Evolutionary conservation across 1,140 invertebrate genomes (phyloP), one percentile per base, ranked within the genome.

Genomic region (Caenorhabditis latens): DNA sequence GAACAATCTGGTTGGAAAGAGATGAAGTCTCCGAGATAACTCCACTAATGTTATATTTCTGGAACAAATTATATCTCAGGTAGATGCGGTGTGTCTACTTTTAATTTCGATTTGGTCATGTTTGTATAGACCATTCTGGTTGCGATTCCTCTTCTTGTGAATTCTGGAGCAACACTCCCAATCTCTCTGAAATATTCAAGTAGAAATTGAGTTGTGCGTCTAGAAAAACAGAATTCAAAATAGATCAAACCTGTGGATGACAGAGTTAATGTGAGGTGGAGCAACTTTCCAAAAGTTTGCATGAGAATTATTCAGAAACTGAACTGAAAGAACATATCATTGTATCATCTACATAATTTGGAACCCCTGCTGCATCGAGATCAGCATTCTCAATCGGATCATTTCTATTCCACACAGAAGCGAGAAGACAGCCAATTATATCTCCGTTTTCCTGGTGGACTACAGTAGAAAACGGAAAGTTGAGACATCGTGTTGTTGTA

Each of bases 381-480:
- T 79, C 71, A 8, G 21, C 71, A 53, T 50, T 79, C 3, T 50
- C 46, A 24, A 79, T 24, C 8, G 71, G 71, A 53, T 79, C 71
- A 13, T 13, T 79, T 21, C 71, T 16, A 53, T 53, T 79, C 71
- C 71, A 79, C 4, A 79, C 71, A 8, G 71, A 79, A 4, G 71
- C 71, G 11, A 79, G 21, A 21, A 79, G 46, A 42, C 71, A 79
- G 2, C 40, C 71, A 16, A 46, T 46, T 8, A 79, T 11, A 4
- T 79, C 46, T 21, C 46, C 71, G 14, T 50, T 79, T n/a, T 79
- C 71, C 53, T 79, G 46, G 24, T 53, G 46, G n/a, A 79, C 71
- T 79, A 79, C 71, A 4, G 71, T 79, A 48, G 71, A 79, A 50
- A 79, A 79, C 13, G 71, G 71, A 46, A 53, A 79, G 5, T 79